Base-by-base conservation (phyloP, 1,140 invertebrate species). In the Panulirus ornatus region DNA sequence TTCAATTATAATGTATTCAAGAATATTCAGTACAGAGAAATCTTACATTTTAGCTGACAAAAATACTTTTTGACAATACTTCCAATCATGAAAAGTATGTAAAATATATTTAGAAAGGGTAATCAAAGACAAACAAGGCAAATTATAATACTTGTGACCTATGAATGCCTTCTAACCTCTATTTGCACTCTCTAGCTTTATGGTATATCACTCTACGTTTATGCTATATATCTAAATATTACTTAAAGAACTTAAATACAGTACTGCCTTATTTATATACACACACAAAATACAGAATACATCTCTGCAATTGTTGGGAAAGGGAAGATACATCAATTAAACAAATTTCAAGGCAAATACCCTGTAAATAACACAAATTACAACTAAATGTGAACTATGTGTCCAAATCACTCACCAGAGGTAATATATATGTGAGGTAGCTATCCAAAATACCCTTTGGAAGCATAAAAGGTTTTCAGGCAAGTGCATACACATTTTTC, bases 381-480 rank as follows among this genome's bases (percentile, higher is more conserved):
- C 8, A 44, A 58, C 78, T 58, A 81, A 58, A 0, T 36, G 27
- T 58, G 47, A 81, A 58, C 44, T 58, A 51, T 58, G n/a, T 58
- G 36, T 38, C 36, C 36, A 81, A 81, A 47, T 81, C 78, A 54
- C 47, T 81, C 22, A 47, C 44, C 66, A 44, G 83, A 84, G 66
- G 66, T 73, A 84, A 71, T 30, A 81, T 27, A 34, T n/a, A 73
- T 47, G 83, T 84, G 83, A 84, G 83, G 83, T 84, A 84, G 83
- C 83, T 73, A 47, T 84, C 83, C 83, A 84, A 84, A 84, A 84
- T 84, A 84, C 83, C 34, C 36, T 73, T 84, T 73, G 66, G 83
- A 84, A 84, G 83, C 83, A 73, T 84, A 47, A 30, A 44, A 44
- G 75, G 44, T 78, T 78, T 44, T 78, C 40, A 78, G 16, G 40